These are phyloP conservation scores for Trichosurus vulpecula DNA, from an alignment of 2,797 vertebrate species.

Conservation along the genomic window DNA sequence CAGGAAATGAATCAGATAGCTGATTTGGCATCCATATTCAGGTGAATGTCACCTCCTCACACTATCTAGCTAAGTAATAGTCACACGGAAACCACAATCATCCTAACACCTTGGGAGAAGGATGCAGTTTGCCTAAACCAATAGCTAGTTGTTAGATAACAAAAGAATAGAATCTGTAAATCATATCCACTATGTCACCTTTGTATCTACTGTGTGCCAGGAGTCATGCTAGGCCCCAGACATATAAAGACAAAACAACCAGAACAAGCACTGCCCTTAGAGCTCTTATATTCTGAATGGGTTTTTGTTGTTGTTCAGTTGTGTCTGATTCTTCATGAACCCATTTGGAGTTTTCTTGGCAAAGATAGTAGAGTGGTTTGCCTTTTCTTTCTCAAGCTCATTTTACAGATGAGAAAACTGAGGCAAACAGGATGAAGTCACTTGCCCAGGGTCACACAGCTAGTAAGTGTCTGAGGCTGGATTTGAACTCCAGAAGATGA, in stretches of 20 bases:
- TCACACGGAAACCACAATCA: not conserved
- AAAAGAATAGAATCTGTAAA: not conserved
- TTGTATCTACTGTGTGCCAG: not conserved
- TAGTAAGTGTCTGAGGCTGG: not conserved
- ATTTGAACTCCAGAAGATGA: not conserved
- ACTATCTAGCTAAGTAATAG: not conserved
- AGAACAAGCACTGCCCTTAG: too few species aligned
- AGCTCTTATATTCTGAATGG: not conserved
- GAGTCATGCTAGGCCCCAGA: not conserved
- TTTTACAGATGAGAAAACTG: not conserved
- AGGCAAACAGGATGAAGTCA: not conserved
- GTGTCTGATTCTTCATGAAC: not conserved
- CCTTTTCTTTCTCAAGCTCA: not conserved
- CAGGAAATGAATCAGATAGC: not conserved
- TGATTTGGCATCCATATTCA: not conserved
- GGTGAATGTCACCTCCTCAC: not conserved
- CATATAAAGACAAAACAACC: not conserved
- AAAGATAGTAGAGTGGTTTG: not conserved
- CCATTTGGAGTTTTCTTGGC: not conserved
- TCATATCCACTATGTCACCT: not conserved
- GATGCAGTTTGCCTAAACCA: not conserved
- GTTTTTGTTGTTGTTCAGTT: not conserved
- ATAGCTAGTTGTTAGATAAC: not conserved
- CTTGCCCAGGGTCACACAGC: not conserved
- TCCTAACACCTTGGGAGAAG: not conserved